Base-by-base conservation (phyloP, 2,888 invertebrate species). In the Ormia ochracea region DNA sequence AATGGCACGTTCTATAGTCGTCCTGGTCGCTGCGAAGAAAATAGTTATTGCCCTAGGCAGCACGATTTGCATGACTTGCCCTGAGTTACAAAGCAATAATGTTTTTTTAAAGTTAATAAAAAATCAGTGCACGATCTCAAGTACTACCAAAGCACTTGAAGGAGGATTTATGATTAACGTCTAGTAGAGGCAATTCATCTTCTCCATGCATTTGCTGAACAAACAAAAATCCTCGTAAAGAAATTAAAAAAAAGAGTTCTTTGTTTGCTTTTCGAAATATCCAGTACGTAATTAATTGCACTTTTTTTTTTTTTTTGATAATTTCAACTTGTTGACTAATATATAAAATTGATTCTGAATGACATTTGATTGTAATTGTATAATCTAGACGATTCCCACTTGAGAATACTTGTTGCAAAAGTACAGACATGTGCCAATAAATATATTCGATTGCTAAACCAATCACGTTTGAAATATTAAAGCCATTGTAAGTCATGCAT, bases 361-460 rank as follows among this genome's bases (percentile, higher is more conserved):
- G 28, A 50, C 21, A 65, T 66, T 59, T 74, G 43, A 54, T 65
- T 74, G 58, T 66, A 66, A 66, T 74, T 74, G 21, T 74, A 50
- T 31, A 58, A 66, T 74, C 58, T 58, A 31, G 17, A 38, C 28
- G 45, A 14, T 74, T 48, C 48, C 45, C 56, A 66, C 56, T 74
- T 74, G 56, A 58, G 50, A 54, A 73, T 48, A 65, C 23, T 59
- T 66, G 58, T 74, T 59, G 56, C 48, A 33, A 58, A 21, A 45
- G 9, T 61, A 5, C 19, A 66, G 31, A 59, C 66, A 66, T 66
- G 33, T 74, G 33, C 17, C 58, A 74, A 58, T 50, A 65, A 36
- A 56, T 31, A 33, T 61, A 10, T 31, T 17, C 41, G 36, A 43
- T 26, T 73, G 61, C 52, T 12, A 45, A 73, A 73, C 54, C 54